These are phyloP conservation scores for Fopius arisanus DNA, from an alignment of 1,140 invertebrate species.

Conservation along the genomic window DNA sequence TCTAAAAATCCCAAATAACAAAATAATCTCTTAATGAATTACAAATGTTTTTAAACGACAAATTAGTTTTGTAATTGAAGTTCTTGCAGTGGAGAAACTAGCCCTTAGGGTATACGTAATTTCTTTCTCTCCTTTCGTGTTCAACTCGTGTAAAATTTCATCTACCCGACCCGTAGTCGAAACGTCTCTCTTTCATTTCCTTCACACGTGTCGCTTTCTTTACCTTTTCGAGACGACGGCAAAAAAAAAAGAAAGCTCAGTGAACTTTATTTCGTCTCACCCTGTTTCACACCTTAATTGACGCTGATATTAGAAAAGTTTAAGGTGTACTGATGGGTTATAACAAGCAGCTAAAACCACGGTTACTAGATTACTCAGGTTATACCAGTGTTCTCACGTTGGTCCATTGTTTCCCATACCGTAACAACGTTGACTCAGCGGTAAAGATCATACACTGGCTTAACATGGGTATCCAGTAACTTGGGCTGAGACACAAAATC, in stretches of 20 bases:
- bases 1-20: no score
- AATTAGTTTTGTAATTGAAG: background rate
- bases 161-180: background rate
- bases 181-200: background rate
- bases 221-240: background rate
- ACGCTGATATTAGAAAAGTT: slow-evolving; percentile 2
- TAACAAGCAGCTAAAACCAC: background rate
- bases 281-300: background rate
- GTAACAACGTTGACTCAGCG: no score
- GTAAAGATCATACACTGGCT: no score
- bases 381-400: no score
- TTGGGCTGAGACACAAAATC: no score
- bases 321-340: background rate
- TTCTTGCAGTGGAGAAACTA: background rate
- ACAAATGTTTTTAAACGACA: no score
- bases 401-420: no score
- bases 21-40: no score
- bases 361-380: no score
- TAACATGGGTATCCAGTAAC: no score
- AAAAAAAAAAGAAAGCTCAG: background rate
- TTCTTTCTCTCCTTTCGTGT: background rate
- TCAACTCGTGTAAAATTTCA: slow-evolving; percentile 3
- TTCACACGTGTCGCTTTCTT: slow-evolving; percentile 9
- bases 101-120: background rate
- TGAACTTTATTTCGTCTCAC: background rate